Evolutionary conservation across 2,113 vertebrate genomes (phyloP).

Genomic region (Gymnocephalus cernua): DNA sequence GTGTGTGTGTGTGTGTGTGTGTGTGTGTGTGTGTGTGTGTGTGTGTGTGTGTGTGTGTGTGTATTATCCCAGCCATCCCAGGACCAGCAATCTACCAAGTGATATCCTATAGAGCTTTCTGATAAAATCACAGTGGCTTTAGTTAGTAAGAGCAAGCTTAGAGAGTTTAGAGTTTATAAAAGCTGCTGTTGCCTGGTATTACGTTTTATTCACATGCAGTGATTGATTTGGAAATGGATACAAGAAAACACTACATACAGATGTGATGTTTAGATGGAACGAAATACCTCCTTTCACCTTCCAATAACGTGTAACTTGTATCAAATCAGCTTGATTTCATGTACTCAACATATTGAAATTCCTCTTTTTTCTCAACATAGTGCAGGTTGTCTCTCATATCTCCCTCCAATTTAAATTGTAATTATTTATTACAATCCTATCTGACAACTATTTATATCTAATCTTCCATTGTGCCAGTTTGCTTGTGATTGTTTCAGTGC

Average conservation of each 20-base stretch:
- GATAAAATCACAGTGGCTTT: slow-evolving; percentile 27
- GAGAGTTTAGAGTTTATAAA: neutral
- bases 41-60: too few species aligned
- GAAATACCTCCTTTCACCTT: neutral
- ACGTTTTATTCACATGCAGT: neutral
- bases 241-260: neutral
- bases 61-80: too few species aligned
- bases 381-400: neutral
- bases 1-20: neutral
- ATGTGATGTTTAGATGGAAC: neutral
- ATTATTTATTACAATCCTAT: too few species aligned
- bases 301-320: neutral
- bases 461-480: too few species aligned
- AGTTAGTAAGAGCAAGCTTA: slow-evolving; percentile 21
- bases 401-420: too few species aligned
- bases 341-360: neutral
- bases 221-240: neutral
- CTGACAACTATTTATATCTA: too few species aligned
- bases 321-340: neutral
- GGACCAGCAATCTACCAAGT: neutral
- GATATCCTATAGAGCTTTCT: neutral
- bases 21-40: too few species aligned
- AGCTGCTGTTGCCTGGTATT: slow-evolving; percentile 7
- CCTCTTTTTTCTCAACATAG: neutral
- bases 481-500: too few species aligned